Conservation (phyloP, 2,113 vertebrate species). For the Petrocephalus microphthalmus region DNA sequence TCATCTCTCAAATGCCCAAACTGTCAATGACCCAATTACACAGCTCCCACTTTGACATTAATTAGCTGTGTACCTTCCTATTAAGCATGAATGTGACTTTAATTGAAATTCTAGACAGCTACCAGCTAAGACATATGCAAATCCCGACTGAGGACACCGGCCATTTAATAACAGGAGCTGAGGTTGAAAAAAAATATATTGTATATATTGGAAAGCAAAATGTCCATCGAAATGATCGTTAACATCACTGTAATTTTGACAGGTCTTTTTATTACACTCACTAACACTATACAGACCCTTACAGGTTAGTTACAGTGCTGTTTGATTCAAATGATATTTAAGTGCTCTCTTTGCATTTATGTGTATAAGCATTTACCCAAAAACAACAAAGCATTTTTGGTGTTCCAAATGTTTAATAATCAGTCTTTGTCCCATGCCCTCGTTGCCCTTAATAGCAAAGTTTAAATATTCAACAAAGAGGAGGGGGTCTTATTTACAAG, state of each 20-base stretch:
- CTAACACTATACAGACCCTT: not conserved
- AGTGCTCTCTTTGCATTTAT: not conserved
- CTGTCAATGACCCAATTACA: not conserved
- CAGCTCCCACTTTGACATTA: not conserved
- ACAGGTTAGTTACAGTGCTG: not conserved
- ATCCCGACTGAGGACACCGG: not conserved
- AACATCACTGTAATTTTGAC: not conserved
- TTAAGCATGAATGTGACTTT: not conserved
- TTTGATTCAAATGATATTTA: not conserved
- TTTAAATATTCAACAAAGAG: constrained; percentile 56
- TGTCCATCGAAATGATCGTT: no score
- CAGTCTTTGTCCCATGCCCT: constrained; percentile 23
- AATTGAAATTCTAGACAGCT: not conserved
- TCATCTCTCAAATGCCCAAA: not conserved
- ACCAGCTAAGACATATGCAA: not conserved
- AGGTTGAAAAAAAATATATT: not conserved
- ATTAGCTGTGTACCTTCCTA: not conserved
- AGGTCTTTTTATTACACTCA: not conserved
- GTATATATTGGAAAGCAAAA: not conserved
- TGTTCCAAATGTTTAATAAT: constrained; percentile 44
- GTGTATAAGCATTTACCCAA: not conserved
- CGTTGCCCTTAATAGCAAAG: constrained; percentile 18
- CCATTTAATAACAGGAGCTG: not conserved
- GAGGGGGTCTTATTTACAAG: constrained; percentile 56
- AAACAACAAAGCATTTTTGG: not conserved